Conservation (phyloP, 2,113 vertebrate genomes). For the Elephas maximus region DNA sequence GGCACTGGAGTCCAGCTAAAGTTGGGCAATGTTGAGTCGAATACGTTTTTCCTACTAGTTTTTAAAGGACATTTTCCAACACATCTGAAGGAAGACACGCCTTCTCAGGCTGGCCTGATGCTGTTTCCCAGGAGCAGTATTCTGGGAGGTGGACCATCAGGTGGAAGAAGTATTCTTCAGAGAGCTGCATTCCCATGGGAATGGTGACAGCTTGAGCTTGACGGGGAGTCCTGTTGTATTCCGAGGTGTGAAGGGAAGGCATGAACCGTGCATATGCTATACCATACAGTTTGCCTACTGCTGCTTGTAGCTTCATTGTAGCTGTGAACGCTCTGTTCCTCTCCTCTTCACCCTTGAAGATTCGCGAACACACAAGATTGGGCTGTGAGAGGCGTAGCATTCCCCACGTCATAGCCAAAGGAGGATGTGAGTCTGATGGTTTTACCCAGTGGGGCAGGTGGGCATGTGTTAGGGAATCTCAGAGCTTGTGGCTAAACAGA, state of each 20-base stretch:
- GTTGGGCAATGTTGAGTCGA: background rate
- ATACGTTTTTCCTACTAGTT: background rate
- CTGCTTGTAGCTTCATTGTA: conserved; percentile 86
- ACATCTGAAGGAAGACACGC: background rate
- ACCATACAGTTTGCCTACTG: conserved; percentile 87
- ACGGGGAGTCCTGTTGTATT: conserved; percentile 88
- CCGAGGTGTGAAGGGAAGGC: conserved; percentile 90
- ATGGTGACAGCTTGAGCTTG: conserved; percentile 88
- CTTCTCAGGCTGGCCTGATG: background rate
- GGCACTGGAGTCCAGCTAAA: background rate
- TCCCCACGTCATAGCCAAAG: background rate
- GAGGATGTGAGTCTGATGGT: background rate
- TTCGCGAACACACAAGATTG: conserved; percentile 79
- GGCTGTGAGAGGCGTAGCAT: conserved; percentile 69
- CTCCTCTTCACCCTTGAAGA: conserved; percentile 87
- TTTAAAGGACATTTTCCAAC: background rate
- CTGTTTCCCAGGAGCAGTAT: background rate
- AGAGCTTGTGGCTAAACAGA: background rate
- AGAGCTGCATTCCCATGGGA: conserved; percentile 83
- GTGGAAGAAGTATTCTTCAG: conserved; percentile 77
- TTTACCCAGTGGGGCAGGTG: accelerated
- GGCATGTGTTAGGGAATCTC: background rate
- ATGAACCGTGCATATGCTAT: conserved; percentile 89
- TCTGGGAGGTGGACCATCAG: conserved; percentile 73
- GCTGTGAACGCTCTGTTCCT: conserved; percentile 87